phyloP scores from a whole-genome alignment of 2,797 vertebrate genomes.

The Protonibea diacanthus region DNA sequence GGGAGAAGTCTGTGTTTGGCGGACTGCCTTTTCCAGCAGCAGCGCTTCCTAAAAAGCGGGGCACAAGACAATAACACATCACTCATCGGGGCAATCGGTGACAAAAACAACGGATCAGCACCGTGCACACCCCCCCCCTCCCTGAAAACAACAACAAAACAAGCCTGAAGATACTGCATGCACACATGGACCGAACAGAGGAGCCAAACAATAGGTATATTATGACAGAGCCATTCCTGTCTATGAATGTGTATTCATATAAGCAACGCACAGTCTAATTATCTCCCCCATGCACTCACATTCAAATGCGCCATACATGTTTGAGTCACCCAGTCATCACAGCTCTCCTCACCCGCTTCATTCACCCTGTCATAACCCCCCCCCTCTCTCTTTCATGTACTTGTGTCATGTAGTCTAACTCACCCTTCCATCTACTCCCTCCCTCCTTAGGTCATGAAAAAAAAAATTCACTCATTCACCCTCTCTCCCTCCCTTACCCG shows the following conservation, averaged over 20 bases:
- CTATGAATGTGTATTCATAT: background rate
- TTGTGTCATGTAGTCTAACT: slow-evolving; percentile 35
- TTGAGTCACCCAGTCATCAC: slow-evolving; percentile 15
- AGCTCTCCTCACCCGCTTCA: background rate
- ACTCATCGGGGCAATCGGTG: slow-evolving; percentile 13
- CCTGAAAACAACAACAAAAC: background rate
- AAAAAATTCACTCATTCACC: slow-evolving; percentile 27
- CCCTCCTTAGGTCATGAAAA: slow-evolving; percentile 13
- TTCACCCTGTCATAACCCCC: slow-evolving; percentile 30
- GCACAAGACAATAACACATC: slow-evolving; percentile 44
- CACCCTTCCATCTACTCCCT: slow-evolving; percentile 44
- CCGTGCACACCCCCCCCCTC: too few relatives aligned
- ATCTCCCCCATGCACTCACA: background rate
- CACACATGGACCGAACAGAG: background rate
- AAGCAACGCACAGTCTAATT: background rate
- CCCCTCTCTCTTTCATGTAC: slow-evolving; percentile 5
- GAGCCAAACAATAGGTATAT: slow-evolving; percentile 43
- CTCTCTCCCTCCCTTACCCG: background rate
- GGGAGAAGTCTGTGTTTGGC: slow-evolving; percentile 30
- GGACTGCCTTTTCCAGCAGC: slow-evolving; percentile 58
- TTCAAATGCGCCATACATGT: slow-evolving; percentile 17
- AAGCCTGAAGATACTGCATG: background rate
- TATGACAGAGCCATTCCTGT: background rate
- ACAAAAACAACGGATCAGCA: slow-evolving; percentile 29
- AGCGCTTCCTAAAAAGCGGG: slow-evolving; percentile 43